A percentile compares a stretch with the other conserved stretches of the same genome.
phyloP scores from a whole-genome alignment of 2,888 invertebrate species.

The Drosophila limbata region DNA sequence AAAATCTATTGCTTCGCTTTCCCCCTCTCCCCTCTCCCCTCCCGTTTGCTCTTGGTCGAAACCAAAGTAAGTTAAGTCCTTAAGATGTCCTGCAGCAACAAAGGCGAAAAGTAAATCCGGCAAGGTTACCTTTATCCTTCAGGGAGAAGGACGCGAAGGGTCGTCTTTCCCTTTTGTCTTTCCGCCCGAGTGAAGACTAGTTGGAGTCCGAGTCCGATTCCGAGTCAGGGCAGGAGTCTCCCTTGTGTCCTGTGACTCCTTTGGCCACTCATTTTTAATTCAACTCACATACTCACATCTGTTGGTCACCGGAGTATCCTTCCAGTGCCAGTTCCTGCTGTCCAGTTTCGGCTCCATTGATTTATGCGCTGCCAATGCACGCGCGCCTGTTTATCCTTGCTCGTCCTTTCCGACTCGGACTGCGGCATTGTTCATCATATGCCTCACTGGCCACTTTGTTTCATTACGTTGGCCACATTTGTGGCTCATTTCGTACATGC shows the following conservation, averaged over 20 bases:
- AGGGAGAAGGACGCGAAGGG: conserved; percentile 15
- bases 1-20: conserved; percentile 71
- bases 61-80: conserved; percentile 68
- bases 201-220: conserved; percentile 18
- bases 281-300: conserved; percentile 77
- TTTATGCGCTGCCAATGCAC: conserved; percentile 65
- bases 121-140: conserved; percentile 67
- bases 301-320: conserved; percentile 62
- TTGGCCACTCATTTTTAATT: conserved; percentile 74
- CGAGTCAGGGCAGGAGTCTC: conserved; percentile 15
- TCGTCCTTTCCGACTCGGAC: conserved; percentile 28
- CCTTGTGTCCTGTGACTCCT: conserved; percentile 40
- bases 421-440: conserved; percentile 65
- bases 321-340: conserved; percentile 34
- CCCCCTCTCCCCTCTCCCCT: conserved; percentile 3
- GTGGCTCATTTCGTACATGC: conserved; percentile 74
- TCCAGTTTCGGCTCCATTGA: conserved; percentile 70
- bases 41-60: conserved; percentile 16
- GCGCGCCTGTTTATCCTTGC: conserved; percentile 32
- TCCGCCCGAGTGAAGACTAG: conserved; percentile 69
- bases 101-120: conserved; percentile 73
- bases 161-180: conserved; percentile 70
- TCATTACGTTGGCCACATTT: conserved; percentile 76
- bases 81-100: conserved; percentile 72
- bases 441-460: conserved; percentile 74